Conservation (phyloP, 2,797 vertebrate species). For the Pampus argenteus region DNA sequence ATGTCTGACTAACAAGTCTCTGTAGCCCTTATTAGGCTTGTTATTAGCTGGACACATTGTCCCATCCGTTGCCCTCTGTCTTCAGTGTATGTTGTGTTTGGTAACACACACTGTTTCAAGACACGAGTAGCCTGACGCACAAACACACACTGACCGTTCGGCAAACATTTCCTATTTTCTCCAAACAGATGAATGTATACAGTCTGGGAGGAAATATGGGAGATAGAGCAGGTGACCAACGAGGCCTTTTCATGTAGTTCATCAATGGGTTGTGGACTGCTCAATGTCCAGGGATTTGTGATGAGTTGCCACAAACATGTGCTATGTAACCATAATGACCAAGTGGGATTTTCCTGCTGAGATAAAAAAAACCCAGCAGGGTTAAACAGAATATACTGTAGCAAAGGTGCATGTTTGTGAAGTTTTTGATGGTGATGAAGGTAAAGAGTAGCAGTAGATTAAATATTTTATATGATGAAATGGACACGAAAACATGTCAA, state of each 20-base stretch:
- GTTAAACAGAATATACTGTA: slow-evolving; percentile 3
- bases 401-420: too few relatives aligned
- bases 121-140: slow-evolving; percentile 22
- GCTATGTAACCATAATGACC: slow-evolving; percentile 17
- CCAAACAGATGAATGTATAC: slow-evolving; percentile 22
- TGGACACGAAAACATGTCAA: not conserved
- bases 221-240: slow-evolving; percentile 19
- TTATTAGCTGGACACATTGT: slow-evolving; percentile 50
- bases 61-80: slow-evolving; percentile 30
- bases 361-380: not conserved
- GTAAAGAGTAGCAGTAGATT: not conserved
- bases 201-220: slow-evolving; percentile 7
- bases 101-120: slow-evolving; percentile 57
- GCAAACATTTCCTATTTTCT: not conserved
- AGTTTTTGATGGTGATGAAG: not conserved
- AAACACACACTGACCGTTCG: slow-evolving; percentile 12
- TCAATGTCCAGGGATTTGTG: slow-evolving; percentile 1
- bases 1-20: slow-evolving; percentile 74
- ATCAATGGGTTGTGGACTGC: slow-evolving; percentile 40
- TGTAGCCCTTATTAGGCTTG: slow-evolving; percentile 71
- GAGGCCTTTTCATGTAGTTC: slow-evolving; percentile 15
- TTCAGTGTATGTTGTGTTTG: slow-evolving; percentile 26
- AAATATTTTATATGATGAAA: not conserved
- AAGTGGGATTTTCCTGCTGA: slow-evolving; percentile 12
- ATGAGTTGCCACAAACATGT: not conserved